Conservation (phyloP, 2,888 invertebrate genomes). For the Ditylenchus weischeri region DNA sequence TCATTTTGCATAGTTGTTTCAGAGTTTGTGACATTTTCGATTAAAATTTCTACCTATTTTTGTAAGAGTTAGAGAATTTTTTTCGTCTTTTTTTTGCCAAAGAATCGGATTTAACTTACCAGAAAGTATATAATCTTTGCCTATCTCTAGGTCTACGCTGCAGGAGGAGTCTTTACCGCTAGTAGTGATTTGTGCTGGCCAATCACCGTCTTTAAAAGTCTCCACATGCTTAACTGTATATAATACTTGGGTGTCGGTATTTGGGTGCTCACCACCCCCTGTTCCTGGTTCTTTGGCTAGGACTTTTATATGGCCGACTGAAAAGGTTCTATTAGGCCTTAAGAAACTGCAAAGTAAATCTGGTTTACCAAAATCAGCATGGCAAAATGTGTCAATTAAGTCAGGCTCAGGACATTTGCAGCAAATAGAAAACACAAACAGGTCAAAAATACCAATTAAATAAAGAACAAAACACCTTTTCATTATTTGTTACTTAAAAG, state of each 20-base stretch:
- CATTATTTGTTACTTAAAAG: too few relatives aligned
- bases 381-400: not conserved
- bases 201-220: not conserved
- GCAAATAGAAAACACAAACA: too few relatives aligned
- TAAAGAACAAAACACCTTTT: too few relatives aligned
- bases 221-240: not conserved
- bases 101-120: not conserved
- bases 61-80: too few relatives aligned
- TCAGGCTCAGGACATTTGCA: conserved; percentile 6
- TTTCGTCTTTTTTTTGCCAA: too few relatives aligned
- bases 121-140: conserved; percentile 5
- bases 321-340: not conserved
- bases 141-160: not conserved
- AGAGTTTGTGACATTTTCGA: too few relatives aligned
- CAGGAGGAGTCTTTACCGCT: conserved; percentile 6
- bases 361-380: not conserved
- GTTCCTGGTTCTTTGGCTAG: not conserved
- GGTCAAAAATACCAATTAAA: too few relatives aligned
- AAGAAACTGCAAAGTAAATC: not conserved
- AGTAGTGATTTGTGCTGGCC: not conserved
- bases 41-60: too few relatives aligned
- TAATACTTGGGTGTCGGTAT: not conserved
- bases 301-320: not conserved
- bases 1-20: too few relatives aligned
- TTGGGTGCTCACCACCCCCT: not conserved